phyloP scores from a whole-genome alignment of 2,888 invertebrate species.

The Doris montereyensis region DNA sequence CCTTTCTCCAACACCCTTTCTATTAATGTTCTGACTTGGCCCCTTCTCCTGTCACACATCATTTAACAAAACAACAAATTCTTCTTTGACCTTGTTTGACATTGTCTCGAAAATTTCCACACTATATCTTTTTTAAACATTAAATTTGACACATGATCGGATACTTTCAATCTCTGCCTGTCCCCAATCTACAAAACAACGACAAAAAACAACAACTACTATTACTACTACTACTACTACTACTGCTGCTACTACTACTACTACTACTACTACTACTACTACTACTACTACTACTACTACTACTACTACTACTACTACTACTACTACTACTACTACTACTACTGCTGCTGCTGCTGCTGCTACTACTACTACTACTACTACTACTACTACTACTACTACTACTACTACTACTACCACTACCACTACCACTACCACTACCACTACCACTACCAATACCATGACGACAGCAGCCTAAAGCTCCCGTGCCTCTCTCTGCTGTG shows the following conservation, averaged over 20 bases:
- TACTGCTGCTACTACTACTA: constrained; percentile 6
- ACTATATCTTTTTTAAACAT: no score
- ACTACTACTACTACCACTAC: constrained; percentile 11
- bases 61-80: no score
- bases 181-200: no score
- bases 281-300: constrained; percentile 20
- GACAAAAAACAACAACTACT: constrained; percentile 9
- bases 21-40: no score
- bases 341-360: background rate
- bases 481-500: background rate
- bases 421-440: constrained; percentile 5
- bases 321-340: constrained; percentile 15
- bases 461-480: background rate
- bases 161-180: no score
- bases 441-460: constrained; percentile 6
- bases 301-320: constrained; percentile 16
- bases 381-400: constrained; percentile 20
- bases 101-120: no score
- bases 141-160: no score
- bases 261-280: constrained; percentile 20
- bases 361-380: constrained; percentile 20
- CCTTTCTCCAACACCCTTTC: no score
- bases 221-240: constrained; percentile 17
- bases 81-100: no score
- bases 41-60: no score